Conservation (phyloP, 2,113 vertebrate species). For the Tenrec ecaudatus region DNA sequence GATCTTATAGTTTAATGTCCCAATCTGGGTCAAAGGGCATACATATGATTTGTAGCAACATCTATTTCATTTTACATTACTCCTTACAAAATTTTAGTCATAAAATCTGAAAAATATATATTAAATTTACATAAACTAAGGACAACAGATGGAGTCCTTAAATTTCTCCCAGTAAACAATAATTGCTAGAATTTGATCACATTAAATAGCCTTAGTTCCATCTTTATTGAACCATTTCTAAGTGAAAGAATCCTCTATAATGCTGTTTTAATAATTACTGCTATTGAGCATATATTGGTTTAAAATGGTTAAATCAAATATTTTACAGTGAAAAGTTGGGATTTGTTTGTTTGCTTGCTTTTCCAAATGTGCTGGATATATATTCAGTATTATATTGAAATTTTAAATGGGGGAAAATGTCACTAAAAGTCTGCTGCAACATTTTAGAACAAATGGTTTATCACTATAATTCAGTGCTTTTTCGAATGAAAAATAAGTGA, state of each 20-base stretch:
- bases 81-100: too few species aligned
- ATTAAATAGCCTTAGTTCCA: constrained; percentile 23
- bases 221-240: not conserved
- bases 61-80: constrained; percentile 22
- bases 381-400: not conserved
- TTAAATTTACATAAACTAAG: too few species aligned
- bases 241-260: not conserved
- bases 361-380: not conserved
- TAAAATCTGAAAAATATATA: too few species aligned
- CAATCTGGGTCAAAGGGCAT: not conserved
- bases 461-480: not conserved
- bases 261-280: not conserved
- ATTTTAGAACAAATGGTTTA: constrained; percentile 56
- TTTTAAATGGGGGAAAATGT: not conserved
- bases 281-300: not conserved
- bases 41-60: not conserved
- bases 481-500: constrained; percentile 53
- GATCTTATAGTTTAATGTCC: constrained; percentile 11
- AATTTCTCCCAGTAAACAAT: constrained; percentile 13
- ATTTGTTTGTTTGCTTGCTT: not conserved
- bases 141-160: constrained; percentile 43
- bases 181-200: constrained; percentile 6
- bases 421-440: not conserved
- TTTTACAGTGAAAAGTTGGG: not conserved
- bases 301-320: not conserved